phyloP scores from a whole-genome alignment of 2,888 invertebrate genomes.

The Bembecia ichneumoniformis region DNA sequence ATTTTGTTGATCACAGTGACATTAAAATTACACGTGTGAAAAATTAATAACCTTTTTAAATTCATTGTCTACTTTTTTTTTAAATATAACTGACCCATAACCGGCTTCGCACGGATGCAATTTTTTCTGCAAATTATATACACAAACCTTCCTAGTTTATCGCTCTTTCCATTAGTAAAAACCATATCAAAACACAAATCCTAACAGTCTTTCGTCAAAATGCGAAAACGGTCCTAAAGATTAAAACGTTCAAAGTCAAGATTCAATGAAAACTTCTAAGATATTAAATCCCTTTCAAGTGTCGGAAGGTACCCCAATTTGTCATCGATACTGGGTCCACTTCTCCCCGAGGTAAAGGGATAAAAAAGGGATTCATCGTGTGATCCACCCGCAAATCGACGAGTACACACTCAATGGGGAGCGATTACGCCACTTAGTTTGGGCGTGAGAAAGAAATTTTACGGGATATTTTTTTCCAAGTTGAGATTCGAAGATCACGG shows the following conservation, averaged over 20 bases:
- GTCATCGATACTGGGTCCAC: slow-evolving; percentile 57
- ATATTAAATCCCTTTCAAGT: slow-evolving; percentile 40
- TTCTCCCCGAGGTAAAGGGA: slow-evolving; percentile 45
- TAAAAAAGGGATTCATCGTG: slow-evolving; percentile 60
- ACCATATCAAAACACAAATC: no score
- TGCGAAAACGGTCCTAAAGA: background rate
- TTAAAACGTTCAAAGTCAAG: background rate
- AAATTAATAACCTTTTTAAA: no score
- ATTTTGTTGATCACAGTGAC: no score
- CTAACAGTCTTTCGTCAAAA: no score
- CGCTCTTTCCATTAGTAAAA: no score
- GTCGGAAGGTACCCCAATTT: slow-evolving; percentile 50
- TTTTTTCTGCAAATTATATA: no score
- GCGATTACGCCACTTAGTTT: slow-evolving; percentile 44
- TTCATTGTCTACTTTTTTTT: no score
- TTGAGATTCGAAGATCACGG: background rate
- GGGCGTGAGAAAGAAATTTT: slow-evolving; percentile 38
- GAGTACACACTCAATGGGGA: slow-evolving; percentile 40
- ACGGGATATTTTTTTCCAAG: background rate
- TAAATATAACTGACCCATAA: no score
- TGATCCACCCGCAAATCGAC: slow-evolving; percentile 57
- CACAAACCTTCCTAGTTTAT: no score
- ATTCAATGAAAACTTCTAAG: slow-evolving; percentile 2
- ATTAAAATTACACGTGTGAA: no score
- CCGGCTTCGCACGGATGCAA: no score